Evolutionary conservation across 2,888 invertebrate genomes (phyloP).

Genomic region (Plebejus melissa): DNA sequence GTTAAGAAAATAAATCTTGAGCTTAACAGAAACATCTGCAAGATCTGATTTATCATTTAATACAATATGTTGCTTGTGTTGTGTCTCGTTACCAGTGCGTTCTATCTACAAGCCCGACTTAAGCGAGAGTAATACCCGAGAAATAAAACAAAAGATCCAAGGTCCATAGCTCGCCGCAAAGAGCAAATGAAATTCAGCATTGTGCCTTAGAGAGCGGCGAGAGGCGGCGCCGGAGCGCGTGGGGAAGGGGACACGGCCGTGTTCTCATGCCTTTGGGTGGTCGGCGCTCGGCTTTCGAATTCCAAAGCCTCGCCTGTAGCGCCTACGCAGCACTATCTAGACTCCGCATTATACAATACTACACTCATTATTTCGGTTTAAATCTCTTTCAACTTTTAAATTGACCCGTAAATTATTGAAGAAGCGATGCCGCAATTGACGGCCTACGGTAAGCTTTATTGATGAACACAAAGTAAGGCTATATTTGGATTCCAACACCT

Average conservation of each 20-base stretch:
- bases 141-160: conserved; percentile 46
- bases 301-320: conserved; percentile 74
- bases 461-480: not conserved
- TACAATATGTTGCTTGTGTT: not conserved
- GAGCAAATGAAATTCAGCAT: conserved; percentile 75
- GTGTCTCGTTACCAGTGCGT: not conserved
- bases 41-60: not conserved
- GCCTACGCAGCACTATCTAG: conserved; percentile 61
- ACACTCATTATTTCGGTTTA: conserved; percentile 21
- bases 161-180: conserved; percentile 53
- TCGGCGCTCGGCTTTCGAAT: conserved; percentile 77
- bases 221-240: conserved; percentile 70
- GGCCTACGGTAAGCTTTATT: not conserved
- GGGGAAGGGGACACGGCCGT: conserved; percentile 71
- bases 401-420: not conserved
- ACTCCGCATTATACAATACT: conserved; percentile 31
- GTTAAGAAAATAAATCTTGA: not conserved
- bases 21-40: not conserved
- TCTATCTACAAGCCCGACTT: conserved; percentile 32
- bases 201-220: conserved; percentile 67
- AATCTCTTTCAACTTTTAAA: conserved; percentile 17
- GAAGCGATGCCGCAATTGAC: not conserved
- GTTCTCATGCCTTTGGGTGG: conserved; percentile 79
- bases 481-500: not conserved
- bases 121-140: conserved; percentile 35